Conservation (phyloP, 2,113 vertebrate genomes). For the Heloderma charlesbogerti region DNA sequence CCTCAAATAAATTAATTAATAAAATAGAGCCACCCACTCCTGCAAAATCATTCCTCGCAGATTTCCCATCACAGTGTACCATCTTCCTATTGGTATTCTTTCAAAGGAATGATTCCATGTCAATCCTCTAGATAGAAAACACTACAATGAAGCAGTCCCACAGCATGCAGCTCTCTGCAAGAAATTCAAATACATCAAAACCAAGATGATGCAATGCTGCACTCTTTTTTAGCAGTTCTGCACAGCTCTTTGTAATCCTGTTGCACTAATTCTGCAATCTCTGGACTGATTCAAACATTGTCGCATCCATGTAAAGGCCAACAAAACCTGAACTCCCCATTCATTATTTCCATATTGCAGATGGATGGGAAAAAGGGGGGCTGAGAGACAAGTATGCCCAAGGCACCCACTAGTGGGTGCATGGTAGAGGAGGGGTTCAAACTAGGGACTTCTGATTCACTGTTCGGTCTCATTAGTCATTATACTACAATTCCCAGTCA, state of each 20-base stretch:
- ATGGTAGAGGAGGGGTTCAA: too few relatives aligned
- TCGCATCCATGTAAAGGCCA: not conserved
- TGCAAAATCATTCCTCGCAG: not conserved
- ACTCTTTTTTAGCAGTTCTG: not conserved
- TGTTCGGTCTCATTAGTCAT: too few relatives aligned
- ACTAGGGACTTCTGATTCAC: too few relatives aligned
- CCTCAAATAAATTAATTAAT: not conserved
- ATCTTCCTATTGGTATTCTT: not conserved
- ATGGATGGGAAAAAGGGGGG: too few relatives aligned
- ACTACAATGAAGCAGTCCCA: not conserved
- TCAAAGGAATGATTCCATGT: not conserved
- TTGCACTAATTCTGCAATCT: not conserved
- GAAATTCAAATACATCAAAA: not conserved
- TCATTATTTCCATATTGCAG: too few relatives aligned
- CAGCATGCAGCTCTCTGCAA: not conserved
- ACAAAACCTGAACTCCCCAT: not conserved
- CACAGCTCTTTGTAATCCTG: too few relatives aligned
- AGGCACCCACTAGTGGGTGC: too few relatives aligned
- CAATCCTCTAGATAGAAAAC: not conserved
- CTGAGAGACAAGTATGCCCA: too few relatives aligned
- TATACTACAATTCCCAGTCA: too few relatives aligned
- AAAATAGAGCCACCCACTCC: not conserved
- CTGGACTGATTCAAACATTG: not conserved
- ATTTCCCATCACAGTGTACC: not conserved
- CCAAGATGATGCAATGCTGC: not conserved